Percentiles rank a stretch among this genome's conserved stretches.
These are phyloP conservation scores for Pammene aurita DNA, from an alignment of 2,888 invertebrate species.

Conservation along the genomic window DNA sequence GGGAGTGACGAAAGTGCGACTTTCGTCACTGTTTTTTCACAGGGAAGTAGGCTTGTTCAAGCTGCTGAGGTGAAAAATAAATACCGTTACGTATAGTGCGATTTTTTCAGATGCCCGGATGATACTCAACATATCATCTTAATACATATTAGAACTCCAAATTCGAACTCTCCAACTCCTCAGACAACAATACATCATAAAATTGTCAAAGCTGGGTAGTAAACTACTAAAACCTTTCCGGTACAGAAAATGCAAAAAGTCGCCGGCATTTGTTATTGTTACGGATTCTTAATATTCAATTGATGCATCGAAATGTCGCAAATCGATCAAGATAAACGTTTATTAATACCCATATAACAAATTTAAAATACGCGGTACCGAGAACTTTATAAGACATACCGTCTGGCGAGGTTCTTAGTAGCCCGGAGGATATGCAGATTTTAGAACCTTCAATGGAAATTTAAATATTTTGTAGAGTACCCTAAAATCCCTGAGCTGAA, in stretches of 20 bases:
- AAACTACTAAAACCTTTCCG: slow-evolving; percentile 53
- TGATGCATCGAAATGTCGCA: slow-evolving; percentile 52
- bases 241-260: slow-evolving; percentile 56
- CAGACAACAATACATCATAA: slow-evolving; percentile 57
- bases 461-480: slow-evolving; percentile 2
- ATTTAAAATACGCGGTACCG: slow-evolving; percentile 40
- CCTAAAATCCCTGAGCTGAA: neutral
- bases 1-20: too few species aligned
- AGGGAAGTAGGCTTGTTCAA: too few species aligned
- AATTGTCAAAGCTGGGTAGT: slow-evolving; percentile 54
- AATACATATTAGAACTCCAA: too few species aligned
- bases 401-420: slow-evolving; percentile 20
- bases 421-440: slow-evolving; percentile 52
- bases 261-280: slow-evolving; percentile 61
- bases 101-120: too few species aligned
- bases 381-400: slow-evolving; percentile 43
- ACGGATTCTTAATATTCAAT: slow-evolving; percentile 63
- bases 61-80: too few species aligned
- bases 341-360: slow-evolving; percentile 49
- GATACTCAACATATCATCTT: too few species aligned
- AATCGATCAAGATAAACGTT: slow-evolving; percentile 55
- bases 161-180: neutral
- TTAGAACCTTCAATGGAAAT: slow-evolving; percentile 3
- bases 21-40: too few species aligned
- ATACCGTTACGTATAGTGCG: too few species aligned